Evolutionary conservation across 2,888 invertebrate genomes (phyloP), one percentile per base, ranked within the genome.

Genomic region (Cheilosia scutellata): DNA sequence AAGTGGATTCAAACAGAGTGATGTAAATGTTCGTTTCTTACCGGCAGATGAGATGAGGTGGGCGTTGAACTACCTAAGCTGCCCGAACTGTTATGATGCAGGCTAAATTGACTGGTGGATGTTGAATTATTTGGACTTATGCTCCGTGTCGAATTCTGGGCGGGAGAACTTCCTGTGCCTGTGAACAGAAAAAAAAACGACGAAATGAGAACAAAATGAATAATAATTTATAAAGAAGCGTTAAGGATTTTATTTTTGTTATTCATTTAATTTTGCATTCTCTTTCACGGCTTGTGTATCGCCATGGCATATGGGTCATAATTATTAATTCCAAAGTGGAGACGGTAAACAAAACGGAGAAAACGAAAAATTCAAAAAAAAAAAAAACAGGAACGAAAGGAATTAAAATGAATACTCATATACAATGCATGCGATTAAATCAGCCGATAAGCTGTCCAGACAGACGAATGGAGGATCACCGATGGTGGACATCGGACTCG

Each of bases 81-180:
- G 88, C 92, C 91, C 80, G 92, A 92, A 89, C 92, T 92, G 88
- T 92, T 92, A 89, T 92, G 92, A 88, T 92, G 92, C 89, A 92
- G 89, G 89, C 92, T 92, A 89, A 92, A 92, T 90, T 92, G 92
- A 90, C 92, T 92, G 89, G 92, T 91, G 89, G 92, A 91, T 87
- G 92, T 92, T 87, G 92, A 92, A 90, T 92, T 93, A 89, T 92
- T 92, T 84, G 92, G 92, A 89, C 92, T 93, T 90, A 91, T 91
- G 90, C 92, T 93, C 89, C 92, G 92, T 88, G 92, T 92, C 89
- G 92, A 92, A 91, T 92, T 93, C 90, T 92, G 92, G 90, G 92
- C 92, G 90, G 92, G 92, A 89, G 92, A 93, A 90, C 92, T 92
- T 91, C 92, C 92, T 89, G 92, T 92, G 90, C 92, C 92, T 93